Base-by-base conservation (phyloP, 1,140 invertebrate species). In the Scaptomyza montana region DNA sequence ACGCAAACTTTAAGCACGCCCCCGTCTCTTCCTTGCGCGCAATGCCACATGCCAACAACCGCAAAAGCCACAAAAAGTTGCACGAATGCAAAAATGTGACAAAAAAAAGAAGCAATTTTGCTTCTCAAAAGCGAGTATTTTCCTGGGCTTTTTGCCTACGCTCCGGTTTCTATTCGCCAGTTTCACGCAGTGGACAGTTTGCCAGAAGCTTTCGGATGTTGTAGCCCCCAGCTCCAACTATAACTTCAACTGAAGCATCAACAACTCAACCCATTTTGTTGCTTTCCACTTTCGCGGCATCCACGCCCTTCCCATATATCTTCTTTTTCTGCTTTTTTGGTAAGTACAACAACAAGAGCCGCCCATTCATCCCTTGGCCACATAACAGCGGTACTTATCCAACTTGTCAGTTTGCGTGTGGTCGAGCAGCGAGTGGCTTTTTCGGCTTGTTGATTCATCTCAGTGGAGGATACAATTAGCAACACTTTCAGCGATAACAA, bases 81-180 rank as follows among this genome's bases (percentile, higher is more conserved):
- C 82, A 81, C 75, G 61, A 78, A 86, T 81, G 78, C 81, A 86
- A 75, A 87, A 86, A 70, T 86, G 82, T 81, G 74, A 81, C 78
- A 80, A 64, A 71, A 76, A 80, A 80, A 71, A 63, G 41, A 62
- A 64, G 63, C 64, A 39, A 64, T 13, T 51, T 36, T n/a, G 55
- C 76, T 70, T 59, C 80, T 80, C 81, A 85, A 85, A 86, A 86
- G 81, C 66, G 78, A 68, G 69, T 53, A 74, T 72, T 79, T 79
- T 77, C 78, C 66, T 56, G 49, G 25, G 47, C 68, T 45, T 65
- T 65, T 65, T 51, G 25, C 33, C 51, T 47, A 9, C 41, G 66
- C 45, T 69, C 59, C 66, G 66, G 53, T 36, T 13, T n/a, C 53
- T 16, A 47, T 28, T 53, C 36, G 39, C 54, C 57, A 16, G 39